Base-by-base conservation (phyloP, 2,888 invertebrate genomes). In the Troilus luridus region DNA sequence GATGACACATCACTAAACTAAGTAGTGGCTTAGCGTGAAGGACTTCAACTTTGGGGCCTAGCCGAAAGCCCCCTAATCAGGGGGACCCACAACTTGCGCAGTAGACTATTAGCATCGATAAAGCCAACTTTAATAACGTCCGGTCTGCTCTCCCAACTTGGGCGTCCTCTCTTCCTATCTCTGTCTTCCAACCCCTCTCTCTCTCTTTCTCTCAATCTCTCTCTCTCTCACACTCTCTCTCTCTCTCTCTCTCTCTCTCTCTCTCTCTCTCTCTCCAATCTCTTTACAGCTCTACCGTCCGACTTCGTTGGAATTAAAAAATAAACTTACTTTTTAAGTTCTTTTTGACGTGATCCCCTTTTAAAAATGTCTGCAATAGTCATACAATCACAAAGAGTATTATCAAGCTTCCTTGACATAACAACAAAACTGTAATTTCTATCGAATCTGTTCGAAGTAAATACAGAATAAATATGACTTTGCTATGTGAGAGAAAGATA, bases 81-180 rank as follows among this genome's bases (percentile, higher is more conserved):
- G 14, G 21, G 67, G 54, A 54, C 19, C 8, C 19, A 19, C 85
- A 85, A 85, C 21, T 85, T 27, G 72, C 12, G 85, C 11, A 56
- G n/a, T 17, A 85, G 81, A 54, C 56, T 85, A 85, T 85, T 85
- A 85, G 56, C 85, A 85, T 85, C 85, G 56, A 85, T 85, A 85
- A 85, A 85, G 85, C 85, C 85, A 85, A 85, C 56, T 85, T 85
- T 85, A 85, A 85, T 85, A 85, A 85, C 85, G 85, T 85, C 85
- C 85, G 56, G 56, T n/a, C 21, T 5, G 85, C n/a, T 9, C 72
- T 27, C 27, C 85, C 21, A 85, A 85, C 56, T 85, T 56, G 3
- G 21, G 21, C 56, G 12, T 54, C 85, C 85, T 21, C 56, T 56
- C 85, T 85, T 56, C 56, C 85, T 85, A 85, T 85, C 85, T 85